phyloP scores from a whole-genome alignment of 1,140 invertebrate genomes.

The Heliconius himera region DNA sequence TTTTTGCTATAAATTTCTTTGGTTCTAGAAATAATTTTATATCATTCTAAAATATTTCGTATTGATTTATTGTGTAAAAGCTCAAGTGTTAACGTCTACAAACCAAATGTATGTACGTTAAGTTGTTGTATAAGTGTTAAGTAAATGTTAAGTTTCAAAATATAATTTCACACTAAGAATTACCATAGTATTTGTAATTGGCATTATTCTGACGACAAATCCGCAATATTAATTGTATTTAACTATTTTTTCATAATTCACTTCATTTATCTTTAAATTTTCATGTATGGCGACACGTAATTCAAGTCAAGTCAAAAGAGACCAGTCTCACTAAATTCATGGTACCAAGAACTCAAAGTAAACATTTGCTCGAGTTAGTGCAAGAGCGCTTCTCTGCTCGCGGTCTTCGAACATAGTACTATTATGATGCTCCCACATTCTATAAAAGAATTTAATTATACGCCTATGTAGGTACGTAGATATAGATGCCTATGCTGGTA shows the following conservation, averaged over 20 bases:
- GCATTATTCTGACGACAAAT: too few species aligned
- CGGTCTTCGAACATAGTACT: constrained; percentile 51
- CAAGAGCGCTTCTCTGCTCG: constrained; percentile 53
- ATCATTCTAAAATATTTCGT: too few species aligned
- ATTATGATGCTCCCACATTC: constrained; percentile 41
- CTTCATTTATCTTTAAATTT: not conserved
- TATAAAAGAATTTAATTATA: constrained; percentile 47
- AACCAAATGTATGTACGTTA: too few species aligned
- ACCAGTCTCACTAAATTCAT: constrained; percentile 18
- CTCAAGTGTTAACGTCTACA: too few species aligned
- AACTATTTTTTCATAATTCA: not conserved
- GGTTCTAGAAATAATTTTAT: too few species aligned
- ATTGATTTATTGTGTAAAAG: too few species aligned
- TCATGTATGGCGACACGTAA: not conserved
- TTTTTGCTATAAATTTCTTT: too few species aligned
- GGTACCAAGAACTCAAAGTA: constrained; percentile 45
- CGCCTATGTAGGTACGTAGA: not conserved
- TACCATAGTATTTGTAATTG: too few species aligned
- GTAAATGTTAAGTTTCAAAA: too few species aligned
- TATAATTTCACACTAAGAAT: too few species aligned
- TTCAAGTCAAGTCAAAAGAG: not conserved
- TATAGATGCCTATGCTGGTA: not conserved
- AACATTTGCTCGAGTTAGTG: constrained; percentile 69
- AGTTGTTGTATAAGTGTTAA: too few species aligned
- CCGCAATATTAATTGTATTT: too few species aligned